A percentile compares a stretch with the other conserved stretches of the same genome.
Evolutionary conservation across 2,113 vertebrate species (phyloP).

Genomic region (Struthidea cinerea): DNA sequence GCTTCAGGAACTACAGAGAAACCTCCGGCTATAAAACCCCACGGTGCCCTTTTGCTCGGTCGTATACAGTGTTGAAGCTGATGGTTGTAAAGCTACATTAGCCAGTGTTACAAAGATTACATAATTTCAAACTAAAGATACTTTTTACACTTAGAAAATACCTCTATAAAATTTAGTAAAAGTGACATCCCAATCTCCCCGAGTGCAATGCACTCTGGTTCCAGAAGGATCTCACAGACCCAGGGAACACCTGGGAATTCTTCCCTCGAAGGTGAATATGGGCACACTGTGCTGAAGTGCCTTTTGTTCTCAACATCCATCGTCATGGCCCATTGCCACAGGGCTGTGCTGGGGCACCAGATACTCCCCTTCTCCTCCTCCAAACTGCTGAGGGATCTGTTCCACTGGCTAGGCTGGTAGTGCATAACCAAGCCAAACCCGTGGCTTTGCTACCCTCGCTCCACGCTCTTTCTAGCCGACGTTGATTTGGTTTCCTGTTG

Average conservation of each 20-base stretch:
- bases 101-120: conserved; percentile 48
- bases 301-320: not conserved
- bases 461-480: not conserved
- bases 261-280: not conserved
- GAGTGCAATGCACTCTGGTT: not conserved
- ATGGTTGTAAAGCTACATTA: not conserved
- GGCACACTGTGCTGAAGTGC: not conserved
- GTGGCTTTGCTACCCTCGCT: not conserved
- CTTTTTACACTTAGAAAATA: conserved; percentile 58
- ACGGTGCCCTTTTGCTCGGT: not conserved
- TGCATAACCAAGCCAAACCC: not conserved
- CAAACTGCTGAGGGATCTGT: not conserved
- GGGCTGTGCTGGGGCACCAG: not conserved
- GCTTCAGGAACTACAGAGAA: not conserved
- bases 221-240: not conserved
- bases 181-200: not conserved
- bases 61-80: not conserved
- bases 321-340: not conserved
- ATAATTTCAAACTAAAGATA: conserved; percentile 27
- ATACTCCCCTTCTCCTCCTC: not conserved
- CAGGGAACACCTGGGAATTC: not conserved
- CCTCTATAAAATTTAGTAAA: conserved; percentile 5
- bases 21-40: not conserved
- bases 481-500: not conserved
- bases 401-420: not conserved